These are phyloP conservation scores for Takifugu bimaculatus DNA, from an alignment of 2,113 vertebrate genomes.

Conservation along the genomic window DNA sequence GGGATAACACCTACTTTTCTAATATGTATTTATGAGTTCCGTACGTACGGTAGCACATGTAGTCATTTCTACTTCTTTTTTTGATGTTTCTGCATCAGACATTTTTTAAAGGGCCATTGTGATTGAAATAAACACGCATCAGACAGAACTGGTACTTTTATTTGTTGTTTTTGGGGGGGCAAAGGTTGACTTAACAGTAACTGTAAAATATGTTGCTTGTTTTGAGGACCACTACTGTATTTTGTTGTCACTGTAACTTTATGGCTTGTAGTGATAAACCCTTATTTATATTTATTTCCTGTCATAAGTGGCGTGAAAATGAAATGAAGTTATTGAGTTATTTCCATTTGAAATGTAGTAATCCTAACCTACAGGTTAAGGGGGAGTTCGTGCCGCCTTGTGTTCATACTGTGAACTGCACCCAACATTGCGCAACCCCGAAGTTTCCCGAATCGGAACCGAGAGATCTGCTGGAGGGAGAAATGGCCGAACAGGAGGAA, in stretches of 20 bases:
- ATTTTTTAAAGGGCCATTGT: constrained; percentile 72
- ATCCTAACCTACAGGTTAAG: neutral
- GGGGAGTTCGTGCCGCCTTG: constrained; percentile 33
- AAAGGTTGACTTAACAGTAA: neutral
- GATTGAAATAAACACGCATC: constrained; percentile 61
- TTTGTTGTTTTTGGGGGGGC: neutral
- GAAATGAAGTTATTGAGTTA: neutral
- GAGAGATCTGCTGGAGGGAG: neutral
- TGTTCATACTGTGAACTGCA: constrained; percentile 29
- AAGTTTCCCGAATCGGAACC: neutral
- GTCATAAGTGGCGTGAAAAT: neutral
- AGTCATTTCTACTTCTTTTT: constrained; percentile 62
- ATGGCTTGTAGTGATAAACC: too few species aligned
- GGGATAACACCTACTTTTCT: constrained; percentile 52
- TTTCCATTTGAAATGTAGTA: neutral
- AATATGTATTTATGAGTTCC: constrained; percentile 61
- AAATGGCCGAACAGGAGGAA: constrained; percentile 41
- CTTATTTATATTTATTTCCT: too few species aligned
- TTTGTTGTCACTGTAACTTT: neutral
- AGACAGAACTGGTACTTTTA: neutral
- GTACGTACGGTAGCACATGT: constrained; percentile 49
- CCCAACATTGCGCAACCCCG: neutral
- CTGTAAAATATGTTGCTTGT: neutral
- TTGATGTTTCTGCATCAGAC: constrained; percentile 65
- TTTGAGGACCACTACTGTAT: too few species aligned